Conservation (phyloP, 2,888 invertebrate genomes). For the Gastrophysa polygoni region DNA sequence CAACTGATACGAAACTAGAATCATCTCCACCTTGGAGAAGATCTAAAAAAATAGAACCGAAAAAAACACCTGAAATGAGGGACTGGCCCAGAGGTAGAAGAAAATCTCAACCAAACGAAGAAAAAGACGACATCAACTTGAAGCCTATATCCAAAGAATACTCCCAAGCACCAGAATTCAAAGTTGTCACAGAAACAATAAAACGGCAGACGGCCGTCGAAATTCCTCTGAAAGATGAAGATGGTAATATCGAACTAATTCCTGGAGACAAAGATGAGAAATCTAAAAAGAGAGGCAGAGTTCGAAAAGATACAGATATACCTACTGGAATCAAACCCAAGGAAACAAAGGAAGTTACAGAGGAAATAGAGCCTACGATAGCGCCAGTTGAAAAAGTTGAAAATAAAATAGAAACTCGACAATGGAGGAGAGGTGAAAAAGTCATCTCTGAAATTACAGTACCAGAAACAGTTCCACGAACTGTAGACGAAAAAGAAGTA, state of each 20-base stretch:
- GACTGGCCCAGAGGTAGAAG: slow-evolving; percentile 50
- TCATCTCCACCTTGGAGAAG: slow-evolving; percentile 48
- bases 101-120: slow-evolving; percentile 56
- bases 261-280: slow-evolving; percentile 35
- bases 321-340: no score
- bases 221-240: no score
- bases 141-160: slow-evolving; percentile 53
- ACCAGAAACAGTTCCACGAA: slow-evolving; percentile 42
- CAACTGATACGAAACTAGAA: slow-evolving; percentile 42
- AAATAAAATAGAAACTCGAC: slow-evolving; percentile 15
- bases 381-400: slow-evolving; percentile 38
- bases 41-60: slow-evolving; percentile 55
- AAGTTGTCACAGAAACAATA: slow-evolving; percentile 54
- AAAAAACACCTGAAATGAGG: slow-evolving; percentile 48
- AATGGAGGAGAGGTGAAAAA: slow-evolving; percentile 21
- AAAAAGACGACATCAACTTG: slow-evolving; percentile 55
- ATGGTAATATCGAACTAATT: slow-evolving; percentile 48
- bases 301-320: background rate
- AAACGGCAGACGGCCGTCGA: no score
- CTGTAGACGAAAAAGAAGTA: slow-evolving; percentile 38
- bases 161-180: slow-evolving; percentile 49
- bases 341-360: background rate
- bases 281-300: slow-evolving; percentile 19
- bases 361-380: background rate
- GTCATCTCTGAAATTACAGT: slow-evolving; percentile 38